Percentiles rank a stretch among this genome's conserved stretches.
These are phyloP conservation scores for Cylloceria caligata DNA, from an alignment of 2,888 invertebrate species.

Conservation along the genomic window DNA sequence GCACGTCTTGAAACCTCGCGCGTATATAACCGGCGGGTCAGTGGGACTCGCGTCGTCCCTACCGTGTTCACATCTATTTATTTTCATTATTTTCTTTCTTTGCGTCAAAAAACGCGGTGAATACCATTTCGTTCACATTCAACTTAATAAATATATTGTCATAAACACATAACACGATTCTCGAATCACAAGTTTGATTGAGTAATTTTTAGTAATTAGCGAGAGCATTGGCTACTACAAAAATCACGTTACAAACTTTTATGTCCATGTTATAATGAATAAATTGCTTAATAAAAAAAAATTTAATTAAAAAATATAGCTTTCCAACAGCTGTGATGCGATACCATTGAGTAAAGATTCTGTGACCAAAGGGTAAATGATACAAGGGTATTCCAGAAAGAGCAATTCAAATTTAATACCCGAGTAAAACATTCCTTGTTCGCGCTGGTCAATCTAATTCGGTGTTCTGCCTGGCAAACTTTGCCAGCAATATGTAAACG, in stretches of 20 bases:
- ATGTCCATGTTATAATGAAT: background rate
- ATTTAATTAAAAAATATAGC: too few relatives aligned
- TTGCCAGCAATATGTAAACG: constrained; percentile 54
- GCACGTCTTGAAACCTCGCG: constrained; percentile 43
- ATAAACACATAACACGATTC: too few relatives aligned
- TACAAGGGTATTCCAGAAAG: background rate
- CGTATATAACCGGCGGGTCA: constrained; percentile 8
- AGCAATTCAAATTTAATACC: background rate
- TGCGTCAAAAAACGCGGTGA: too few relatives aligned
- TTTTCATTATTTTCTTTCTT: background rate
- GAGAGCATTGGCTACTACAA: background rate
- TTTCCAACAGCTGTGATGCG: too few relatives aligned
- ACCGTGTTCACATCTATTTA: background rate
- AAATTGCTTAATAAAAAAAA: background rate
- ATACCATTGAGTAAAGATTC: too few relatives aligned
- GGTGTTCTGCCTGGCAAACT: background rate
- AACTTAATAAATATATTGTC: background rate
- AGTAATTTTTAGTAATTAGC: background rate
- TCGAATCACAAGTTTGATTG: background rate
- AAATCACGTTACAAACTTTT: background rate
- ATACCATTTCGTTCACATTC: background rate
- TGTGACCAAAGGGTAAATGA: background rate
- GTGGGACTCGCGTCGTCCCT: background rate
- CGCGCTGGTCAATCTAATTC: background rate
- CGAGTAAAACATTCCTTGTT: background rate